A percentile compares a stretch with the other conserved stretches of the same genome.
Evolutionary conservation across 2,888 invertebrate species (phyloP).

Genomic region (Agonopterix alstromeriana): DNA sequence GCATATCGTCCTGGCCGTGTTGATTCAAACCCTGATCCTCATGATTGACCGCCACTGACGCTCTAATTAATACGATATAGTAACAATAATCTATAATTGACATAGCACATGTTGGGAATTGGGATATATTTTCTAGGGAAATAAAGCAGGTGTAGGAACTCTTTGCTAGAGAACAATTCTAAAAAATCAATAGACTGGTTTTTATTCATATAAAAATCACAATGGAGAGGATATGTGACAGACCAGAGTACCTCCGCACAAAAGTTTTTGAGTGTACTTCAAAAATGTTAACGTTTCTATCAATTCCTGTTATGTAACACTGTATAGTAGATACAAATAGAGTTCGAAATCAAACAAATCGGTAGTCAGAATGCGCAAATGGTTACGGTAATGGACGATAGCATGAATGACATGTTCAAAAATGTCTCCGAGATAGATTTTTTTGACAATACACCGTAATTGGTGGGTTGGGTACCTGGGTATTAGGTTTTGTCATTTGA

Average conservation of each 20-base stretch:
- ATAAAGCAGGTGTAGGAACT: slow-evolving; percentile 58
- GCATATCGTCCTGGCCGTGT: too few relatives aligned
- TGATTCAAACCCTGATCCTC: too few relatives aligned
- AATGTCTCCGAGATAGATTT: slow-evolving; percentile 69
- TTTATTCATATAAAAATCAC: slow-evolving; percentile 61
- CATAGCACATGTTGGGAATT: not conserved
- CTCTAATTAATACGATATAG: too few relatives aligned
- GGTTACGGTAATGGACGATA: slow-evolving; percentile 12
- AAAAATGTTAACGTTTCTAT: slow-evolving; percentile 21
- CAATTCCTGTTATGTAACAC: too few relatives aligned
- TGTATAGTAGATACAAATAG: slow-evolving; percentile 14
- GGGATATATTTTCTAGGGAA: not conserved
- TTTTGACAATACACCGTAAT: slow-evolving; percentile 65
- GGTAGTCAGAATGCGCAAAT: not conserved
- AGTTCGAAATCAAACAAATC: slow-evolving; percentile 21
- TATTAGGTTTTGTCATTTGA: slow-evolving; percentile 59
- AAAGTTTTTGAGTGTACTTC: slow-evolving; percentile 52
- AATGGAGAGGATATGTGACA: slow-evolving; percentile 74
- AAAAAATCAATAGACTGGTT: slow-evolving; percentile 46
- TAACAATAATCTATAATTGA: too few relatives aligned
- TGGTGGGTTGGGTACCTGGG: slow-evolving; percentile 77
- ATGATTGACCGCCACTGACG: too few relatives aligned
- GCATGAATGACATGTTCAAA: slow-evolving; percentile 68
- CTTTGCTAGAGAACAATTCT: slow-evolving; percentile 40
- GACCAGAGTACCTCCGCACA: slow-evolving; percentile 62